Evolutionary conservation across 2,888 invertebrate species (phyloP).

Genomic region (Scaptomyza cyrtandrae): DNA sequence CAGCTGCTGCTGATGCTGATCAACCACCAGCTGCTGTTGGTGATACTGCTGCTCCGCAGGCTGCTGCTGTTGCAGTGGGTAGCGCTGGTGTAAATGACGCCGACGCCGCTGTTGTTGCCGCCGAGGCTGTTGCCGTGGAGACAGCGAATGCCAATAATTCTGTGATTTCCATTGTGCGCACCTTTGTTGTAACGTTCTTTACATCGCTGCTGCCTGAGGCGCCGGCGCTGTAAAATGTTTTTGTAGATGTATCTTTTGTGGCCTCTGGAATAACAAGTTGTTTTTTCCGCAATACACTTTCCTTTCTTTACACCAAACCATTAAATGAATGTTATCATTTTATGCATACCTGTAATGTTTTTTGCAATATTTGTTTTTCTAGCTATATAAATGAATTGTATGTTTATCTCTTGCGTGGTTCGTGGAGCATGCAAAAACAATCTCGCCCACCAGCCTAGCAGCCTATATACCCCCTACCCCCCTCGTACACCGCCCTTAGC

Average conservation of each 20-base stretch:
- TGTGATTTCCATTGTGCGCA: slow-evolving; percentile 92
- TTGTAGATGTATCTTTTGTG: slow-evolving; percentile 13
- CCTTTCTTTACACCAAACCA: slow-evolving; percentile 12
- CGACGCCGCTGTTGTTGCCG: slow-evolving; percentile 49
- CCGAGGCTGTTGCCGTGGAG: slow-evolving; percentile 65
- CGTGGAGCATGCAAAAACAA: slow-evolving; percentile 7
- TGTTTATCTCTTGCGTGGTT: slow-evolving; percentile 30
- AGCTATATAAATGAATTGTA: slow-evolving; percentile 47
- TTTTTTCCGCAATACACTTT: slow-evolving; percentile 19
- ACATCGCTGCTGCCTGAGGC: slow-evolving; percentile 97
- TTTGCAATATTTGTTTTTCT: slow-evolving; percentile 63
- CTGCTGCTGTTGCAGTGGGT: slow-evolving; percentile 20
- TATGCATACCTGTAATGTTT: slow-evolving; percentile 50
- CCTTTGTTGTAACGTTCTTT: slow-evolving; percentile 96
- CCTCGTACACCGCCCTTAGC: slow-evolving; percentile 29
- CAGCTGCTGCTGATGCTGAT: slow-evolving; percentile 40
- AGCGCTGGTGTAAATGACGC: slow-evolving; percentile 41
- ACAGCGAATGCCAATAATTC: slow-evolving; percentile 86
- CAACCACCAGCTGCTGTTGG: slow-evolving; percentile 21
- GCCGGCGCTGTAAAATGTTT: slow-evolving; percentile 85
- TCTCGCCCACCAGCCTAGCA: slow-evolving; percentile 5
- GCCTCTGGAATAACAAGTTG: slow-evolving; percentile 20
- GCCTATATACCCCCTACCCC: slow-evolving; percentile 2
- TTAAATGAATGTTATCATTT: slow-evolving; percentile 55
- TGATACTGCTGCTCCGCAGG: slow-evolving; percentile 5